Evolutionary conservation across 2,797 vertebrate species (phyloP), one percentile per base, ranked within the genome.

Genomic region (Petrocephalus sullivani): DNA sequence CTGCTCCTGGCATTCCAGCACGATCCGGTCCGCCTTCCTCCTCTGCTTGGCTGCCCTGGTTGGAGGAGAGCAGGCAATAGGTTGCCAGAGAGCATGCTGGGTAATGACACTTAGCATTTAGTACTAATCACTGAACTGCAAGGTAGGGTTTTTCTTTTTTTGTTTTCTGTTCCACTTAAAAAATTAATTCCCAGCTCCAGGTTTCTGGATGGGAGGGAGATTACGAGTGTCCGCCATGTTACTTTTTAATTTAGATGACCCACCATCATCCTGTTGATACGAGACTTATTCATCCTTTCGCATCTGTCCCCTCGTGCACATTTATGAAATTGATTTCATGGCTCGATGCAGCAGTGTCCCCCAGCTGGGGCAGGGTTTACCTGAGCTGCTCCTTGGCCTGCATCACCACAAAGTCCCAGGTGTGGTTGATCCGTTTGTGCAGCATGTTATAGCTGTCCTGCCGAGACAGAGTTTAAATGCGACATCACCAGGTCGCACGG

Each of bases 331-430:
- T 51, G 41, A 53, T 83, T 83, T 54, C 81, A n/a, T 21, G 14
- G 81, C 81, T 53, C 8, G 3, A 23, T 41, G 37, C 8, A 2
- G 14, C 84, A 19, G 54, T 85, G 83, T 56, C 82, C 49, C 51
- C 21, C 14, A 23, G 54, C 0, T 33, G 12, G 49, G 58, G 14
- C 1, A 6, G 64, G 37, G 37, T 41, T 95, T 91, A 98, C 98
- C 97, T 96, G 61, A 99, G 96, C 91, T 99, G 98, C 90, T 99
- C 98, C 90, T 97, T 95, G 0, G 98, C 98, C 93, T 99, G 98
- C 97, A 97, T 98, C 93, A 98, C 96, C 88, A 99, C 98, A 86
- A 99, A 97, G 94, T 99, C 98, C 98, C 98, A 99, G 0, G 95
- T 96, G 92, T 99, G 97, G 93, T 96, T 97, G 92, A 99, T 98